These are phyloP conservation scores for Listronotus bonariensis DNA, from an alignment of 1,140 invertebrate species.

Conservation along the genomic window DNA sequence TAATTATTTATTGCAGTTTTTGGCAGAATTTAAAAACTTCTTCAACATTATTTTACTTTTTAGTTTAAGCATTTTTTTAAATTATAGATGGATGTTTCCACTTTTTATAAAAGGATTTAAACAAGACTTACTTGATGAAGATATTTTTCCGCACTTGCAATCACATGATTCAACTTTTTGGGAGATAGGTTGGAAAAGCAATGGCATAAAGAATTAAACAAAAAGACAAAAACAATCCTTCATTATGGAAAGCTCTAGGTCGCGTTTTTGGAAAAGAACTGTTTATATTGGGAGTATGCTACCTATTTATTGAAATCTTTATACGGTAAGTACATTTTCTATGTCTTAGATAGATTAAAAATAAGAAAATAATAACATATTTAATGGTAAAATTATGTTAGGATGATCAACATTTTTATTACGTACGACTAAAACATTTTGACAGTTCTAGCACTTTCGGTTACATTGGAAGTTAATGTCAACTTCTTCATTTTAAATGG, in stretches of 20 bases:
- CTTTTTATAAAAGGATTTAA: slow-evolving; percentile 41
- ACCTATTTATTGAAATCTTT: neutral
- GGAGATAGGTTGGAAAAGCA: slow-evolving; percentile 62
- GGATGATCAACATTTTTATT: too few species aligned
- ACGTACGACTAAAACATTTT: too few species aligned
- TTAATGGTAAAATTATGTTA: too few species aligned
- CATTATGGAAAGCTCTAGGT: slow-evolving; percentile 50
- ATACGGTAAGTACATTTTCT: neutral
- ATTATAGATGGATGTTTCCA: slow-evolving; percentile 54
- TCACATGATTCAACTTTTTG: slow-evolving; percentile 46
- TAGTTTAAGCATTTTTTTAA: too few species aligned
- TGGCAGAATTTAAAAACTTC: too few species aligned
- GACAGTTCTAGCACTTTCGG: too few species aligned
- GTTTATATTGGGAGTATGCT: slow-evolving; percentile 54
- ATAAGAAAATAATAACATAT: too few species aligned
- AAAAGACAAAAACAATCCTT: slow-evolving; percentile 46
- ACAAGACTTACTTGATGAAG: slow-evolving; percentile 42
- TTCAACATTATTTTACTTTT: too few species aligned
- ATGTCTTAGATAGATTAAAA: neutral
- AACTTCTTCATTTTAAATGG: too few species aligned
- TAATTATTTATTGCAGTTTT: too few species aligned
- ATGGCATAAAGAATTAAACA: slow-evolving; percentile 57
- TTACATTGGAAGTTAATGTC: too few species aligned
- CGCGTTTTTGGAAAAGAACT: slow-evolving; percentile 52
- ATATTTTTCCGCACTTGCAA: slow-evolving; percentile 29